These are phyloP conservation scores for Ophiothrix spiculata DNA, from an alignment of 35 echinoderm and acorn worm species.

Conservation along the genomic window DNA sequence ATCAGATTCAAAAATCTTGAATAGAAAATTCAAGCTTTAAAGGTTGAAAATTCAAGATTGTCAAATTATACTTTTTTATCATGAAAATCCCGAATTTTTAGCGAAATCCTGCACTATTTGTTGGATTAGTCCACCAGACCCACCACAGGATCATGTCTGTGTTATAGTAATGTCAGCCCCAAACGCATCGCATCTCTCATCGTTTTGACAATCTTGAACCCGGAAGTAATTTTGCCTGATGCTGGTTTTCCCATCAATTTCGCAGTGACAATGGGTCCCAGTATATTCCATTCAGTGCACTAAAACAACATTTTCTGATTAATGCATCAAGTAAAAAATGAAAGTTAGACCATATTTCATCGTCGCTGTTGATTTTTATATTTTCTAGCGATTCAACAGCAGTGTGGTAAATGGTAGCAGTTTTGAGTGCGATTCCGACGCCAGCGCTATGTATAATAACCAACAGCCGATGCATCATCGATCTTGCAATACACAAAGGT, in stretches of 20 bases:
- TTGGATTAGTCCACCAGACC: no score
- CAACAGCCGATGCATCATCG: not conserved
- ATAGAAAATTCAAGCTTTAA: no score
- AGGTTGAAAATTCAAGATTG: no score
- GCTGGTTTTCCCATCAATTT: constrained; percentile 6
- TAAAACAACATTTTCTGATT: not conserved
- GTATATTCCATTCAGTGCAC: not conserved
- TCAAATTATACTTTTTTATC: no score
- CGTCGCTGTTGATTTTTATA: not conserved
- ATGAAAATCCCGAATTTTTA: no score
- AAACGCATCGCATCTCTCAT: not conserved
- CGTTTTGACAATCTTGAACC: constrained; percentile 8
- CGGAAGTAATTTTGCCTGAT: not conserved
- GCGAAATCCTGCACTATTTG: no score
- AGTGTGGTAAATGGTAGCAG: not conserved
- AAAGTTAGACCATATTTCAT: not conserved
- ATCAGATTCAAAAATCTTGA: no score
- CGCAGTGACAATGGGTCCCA: not conserved
- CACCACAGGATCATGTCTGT: no score
- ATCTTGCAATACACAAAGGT: not conserved
- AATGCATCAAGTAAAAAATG: not conserved
- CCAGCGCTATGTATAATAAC: not conserved
- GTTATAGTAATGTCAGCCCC: constrained; percentile 6
- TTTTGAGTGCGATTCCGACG: not conserved
- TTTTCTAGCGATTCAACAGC: not conserved